These are phyloP conservation scores for Solenodon paradoxus DNA, from an alignment of 2,113 vertebrate genomes.

Conservation along the genomic window DNA sequence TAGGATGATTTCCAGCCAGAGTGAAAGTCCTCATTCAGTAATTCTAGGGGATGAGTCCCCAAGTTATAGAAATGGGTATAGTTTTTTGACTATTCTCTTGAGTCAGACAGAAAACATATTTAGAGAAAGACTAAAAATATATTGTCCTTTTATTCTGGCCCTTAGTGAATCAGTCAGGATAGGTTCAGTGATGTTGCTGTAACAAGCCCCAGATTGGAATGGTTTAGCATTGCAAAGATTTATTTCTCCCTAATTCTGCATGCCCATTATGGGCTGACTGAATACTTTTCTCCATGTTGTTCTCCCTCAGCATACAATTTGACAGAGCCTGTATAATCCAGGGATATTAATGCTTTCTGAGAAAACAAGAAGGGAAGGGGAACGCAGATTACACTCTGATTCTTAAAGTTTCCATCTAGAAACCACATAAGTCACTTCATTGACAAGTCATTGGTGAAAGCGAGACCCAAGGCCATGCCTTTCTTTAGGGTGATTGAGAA, in stretches of 20 bases:
- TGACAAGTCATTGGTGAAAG: background rate
- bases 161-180: background rate
- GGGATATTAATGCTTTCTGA: background rate
- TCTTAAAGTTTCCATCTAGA: background rate
- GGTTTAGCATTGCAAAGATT: background rate
- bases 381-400: background rate
- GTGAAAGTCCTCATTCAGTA: background rate
- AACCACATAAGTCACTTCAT: background rate
- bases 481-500: background rate
- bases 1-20: background rate
- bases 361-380: background rate
- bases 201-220: background rate
- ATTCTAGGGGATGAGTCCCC: background rate
- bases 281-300: background rate
- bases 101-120: background rate
- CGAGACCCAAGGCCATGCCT: background rate
- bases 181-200: background rate
- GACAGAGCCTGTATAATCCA: background rate
- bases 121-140: background rate
- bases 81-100: background rate
- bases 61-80: background rate
- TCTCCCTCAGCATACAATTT: background rate
- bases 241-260: background rate
- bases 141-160: background rate
- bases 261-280: background rate